Conservation (phyloP, 2,888 invertebrate species). For the Thymelicus sylvestris region DNA sequence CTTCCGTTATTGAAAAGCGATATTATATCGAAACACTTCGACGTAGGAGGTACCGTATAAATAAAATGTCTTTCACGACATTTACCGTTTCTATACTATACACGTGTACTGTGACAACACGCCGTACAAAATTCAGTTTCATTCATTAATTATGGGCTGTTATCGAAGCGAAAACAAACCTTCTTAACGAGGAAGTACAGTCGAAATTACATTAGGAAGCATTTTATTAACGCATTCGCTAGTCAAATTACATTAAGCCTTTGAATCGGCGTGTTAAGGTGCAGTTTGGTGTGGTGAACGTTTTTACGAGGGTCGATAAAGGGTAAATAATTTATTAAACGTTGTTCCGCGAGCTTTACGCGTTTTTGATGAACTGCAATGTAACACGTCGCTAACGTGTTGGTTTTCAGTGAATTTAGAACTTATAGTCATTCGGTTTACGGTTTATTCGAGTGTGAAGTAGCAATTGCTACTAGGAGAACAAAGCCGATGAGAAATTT, state of each 20-base stretch:
- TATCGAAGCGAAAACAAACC: slow-evolving; percentile 6
- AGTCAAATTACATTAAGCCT: slow-evolving; percentile 1
- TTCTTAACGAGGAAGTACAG: background rate
- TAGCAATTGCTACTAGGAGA: no score
- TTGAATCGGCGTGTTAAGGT: slow-evolving; percentile 5
- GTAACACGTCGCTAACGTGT: slow-evolving; percentile 21
- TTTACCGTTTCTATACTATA: slow-evolving; percentile 2
- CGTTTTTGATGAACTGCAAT: slow-evolving; percentile 28
- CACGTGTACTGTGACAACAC: background rate
- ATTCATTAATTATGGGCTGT: background rate
- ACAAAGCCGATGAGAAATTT: no score
- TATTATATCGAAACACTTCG: background rate
- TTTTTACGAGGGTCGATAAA: slow-evolving; percentile 30
- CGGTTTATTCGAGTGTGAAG: background rate
- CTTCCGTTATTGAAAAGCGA: no score
- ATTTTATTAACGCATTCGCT: slow-evolving; percentile 1
- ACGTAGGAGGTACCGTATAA: background rate
- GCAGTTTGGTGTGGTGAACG: slow-evolving; percentile 2
- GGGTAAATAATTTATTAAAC: slow-evolving; percentile 31
- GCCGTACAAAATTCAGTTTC: background rate
- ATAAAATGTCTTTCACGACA: slow-evolving; percentile 5
- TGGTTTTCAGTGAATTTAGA: slow-evolving; percentile 7
- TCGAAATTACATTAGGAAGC: background rate
- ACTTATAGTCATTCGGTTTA: background rate
- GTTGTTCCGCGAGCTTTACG: slow-evolving; percentile 20